phyloP scores from a whole-genome alignment of 2,888 invertebrate genomes.

The Anaspis maculata region DNA sequence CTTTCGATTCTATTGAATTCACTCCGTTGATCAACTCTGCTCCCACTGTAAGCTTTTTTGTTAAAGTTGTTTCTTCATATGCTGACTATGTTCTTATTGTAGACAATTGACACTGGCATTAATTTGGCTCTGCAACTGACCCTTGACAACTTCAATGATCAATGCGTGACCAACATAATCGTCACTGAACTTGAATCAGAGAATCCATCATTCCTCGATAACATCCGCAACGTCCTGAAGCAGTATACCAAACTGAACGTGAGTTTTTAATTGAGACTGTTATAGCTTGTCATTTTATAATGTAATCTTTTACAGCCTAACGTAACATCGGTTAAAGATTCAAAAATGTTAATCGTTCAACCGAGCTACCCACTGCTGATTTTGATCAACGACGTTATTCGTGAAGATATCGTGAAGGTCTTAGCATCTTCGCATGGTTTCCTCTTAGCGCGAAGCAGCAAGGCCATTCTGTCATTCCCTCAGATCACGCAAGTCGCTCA shows the following conservation, averaged over 20 bases:
- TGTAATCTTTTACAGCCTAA: conserved; percentile 27
- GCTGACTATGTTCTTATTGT: conserved; percentile 16
- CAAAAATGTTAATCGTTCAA: conserved; percentile 29
- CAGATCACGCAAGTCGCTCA: conserved; percentile 27
- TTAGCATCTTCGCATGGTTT: conserved; percentile 30
- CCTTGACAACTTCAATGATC: conserved; percentile 30
- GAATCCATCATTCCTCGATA: conserved; percentile 22
- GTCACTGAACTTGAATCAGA: conserved; percentile 34
- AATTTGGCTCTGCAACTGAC: conserved; percentile 32
- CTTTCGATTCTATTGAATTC: conserved; percentile 31
- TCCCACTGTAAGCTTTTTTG: conserved; percentile 18
- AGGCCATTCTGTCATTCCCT: conserved; percentile 20
- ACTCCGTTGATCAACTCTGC: conserved; percentile 23
- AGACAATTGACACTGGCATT: conserved; percentile 34
- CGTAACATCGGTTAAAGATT: conserved; percentile 26
- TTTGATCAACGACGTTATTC: conserved; percentile 28
- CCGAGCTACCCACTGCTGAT: conserved; percentile 33
- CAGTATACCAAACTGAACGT: conserved; percentile 31
- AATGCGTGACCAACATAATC: conserved; percentile 25
- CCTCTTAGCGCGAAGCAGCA: conserved; percentile 26
- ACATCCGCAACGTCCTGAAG: conserved; percentile 28
- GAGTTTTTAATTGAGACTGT: conserved; percentile 14
- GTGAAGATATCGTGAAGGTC: conserved; percentile 29
- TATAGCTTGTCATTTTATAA: background rate
- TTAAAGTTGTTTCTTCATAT: background rate